Conservation (phyloP, 2,113 vertebrate species). For the Furnarius figulus region DNA sequence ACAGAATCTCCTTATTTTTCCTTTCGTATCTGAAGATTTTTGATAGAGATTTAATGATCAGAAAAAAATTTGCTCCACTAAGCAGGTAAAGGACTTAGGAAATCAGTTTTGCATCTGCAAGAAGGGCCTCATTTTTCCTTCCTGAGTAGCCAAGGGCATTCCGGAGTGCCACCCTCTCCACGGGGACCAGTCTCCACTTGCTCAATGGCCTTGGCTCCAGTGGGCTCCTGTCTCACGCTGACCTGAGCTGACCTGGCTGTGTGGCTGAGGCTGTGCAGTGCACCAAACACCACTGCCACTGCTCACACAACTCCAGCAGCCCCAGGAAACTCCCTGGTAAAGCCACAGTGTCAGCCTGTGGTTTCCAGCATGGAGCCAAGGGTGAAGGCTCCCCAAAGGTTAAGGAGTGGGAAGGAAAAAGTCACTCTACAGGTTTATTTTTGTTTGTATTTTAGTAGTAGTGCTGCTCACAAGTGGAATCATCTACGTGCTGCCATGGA, state of each 20-base stretch:
- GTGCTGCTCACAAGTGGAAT: not conserved
- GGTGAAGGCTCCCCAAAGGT: not conserved
- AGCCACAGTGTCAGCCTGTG: not conserved
- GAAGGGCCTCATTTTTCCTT: not conserved
- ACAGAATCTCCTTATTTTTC: not conserved
- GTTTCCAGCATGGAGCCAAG: not conserved
- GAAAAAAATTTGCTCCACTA: not conserved
- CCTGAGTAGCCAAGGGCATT: not conserved
- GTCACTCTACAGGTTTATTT: not conserved
- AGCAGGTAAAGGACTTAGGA: not conserved
- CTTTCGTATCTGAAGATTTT: not conserved
- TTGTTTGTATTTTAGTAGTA: not conserved
- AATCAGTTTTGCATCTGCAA: not conserved
- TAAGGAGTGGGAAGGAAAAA: not conserved
- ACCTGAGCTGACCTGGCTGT: not conserved
- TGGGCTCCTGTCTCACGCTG: not conserved
- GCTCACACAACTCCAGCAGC: not conserved
- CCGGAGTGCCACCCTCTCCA: not conserved
- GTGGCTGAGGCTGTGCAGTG: not conserved
- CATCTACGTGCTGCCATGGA: not conserved
- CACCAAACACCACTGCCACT: fast-evolving
- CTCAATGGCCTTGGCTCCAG: not conserved
- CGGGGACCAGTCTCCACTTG: not conserved
- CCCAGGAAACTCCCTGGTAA: fast-evolving
- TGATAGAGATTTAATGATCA: not conserved